A percentile compares a stretch with the other conserved stretches of the same genome.
Conservation (phyloP, 2,797 vertebrate genomes). For the Arctocebus calabarensis region DNA sequence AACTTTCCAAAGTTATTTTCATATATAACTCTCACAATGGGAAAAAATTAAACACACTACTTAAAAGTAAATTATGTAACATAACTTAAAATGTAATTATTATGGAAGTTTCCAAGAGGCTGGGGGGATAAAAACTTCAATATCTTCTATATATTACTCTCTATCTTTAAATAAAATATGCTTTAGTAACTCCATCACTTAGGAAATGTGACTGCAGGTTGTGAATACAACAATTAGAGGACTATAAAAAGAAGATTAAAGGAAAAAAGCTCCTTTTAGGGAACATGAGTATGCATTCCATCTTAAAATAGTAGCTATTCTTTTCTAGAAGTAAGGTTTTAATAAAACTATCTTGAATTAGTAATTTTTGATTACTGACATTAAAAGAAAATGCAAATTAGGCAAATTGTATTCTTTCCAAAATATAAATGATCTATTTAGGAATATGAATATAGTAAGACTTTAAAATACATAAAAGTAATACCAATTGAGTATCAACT, state of each 20-base stretch:
- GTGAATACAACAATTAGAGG: not conserved
- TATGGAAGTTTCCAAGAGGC: not conserved
- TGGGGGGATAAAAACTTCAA: not conserved
- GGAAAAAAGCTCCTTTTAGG: not conserved
- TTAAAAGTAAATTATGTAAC: slow-evolving; percentile 31
- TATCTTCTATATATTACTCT: not conserved
- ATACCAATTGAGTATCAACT: not conserved
- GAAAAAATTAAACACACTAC: not conserved
- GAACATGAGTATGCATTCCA: not conserved
- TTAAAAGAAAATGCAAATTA: not conserved
- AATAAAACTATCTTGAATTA: slow-evolving; percentile 18
- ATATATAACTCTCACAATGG: not conserved
- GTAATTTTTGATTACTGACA: not conserved
- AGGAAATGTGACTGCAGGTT: not conserved
- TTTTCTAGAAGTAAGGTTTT: slow-evolving; percentile 30
- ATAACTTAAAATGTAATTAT: not conserved
- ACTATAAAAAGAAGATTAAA: not conserved
- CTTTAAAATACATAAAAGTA: slow-evolving; percentile 2
- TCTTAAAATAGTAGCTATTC: slow-evolving; percentile 11
- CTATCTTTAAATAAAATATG: slow-evolving; percentile 22
- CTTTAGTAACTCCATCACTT: not conserved
- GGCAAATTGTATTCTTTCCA: not conserved
- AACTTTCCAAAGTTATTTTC: slow-evolving; percentile 35
- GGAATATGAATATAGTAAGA: not conserved
- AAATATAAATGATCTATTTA: slow-evolving; percentile 2